phyloP scores from a whole-genome alignment of 2,113 vertebrate genomes.

The Ictidomys tridecemlineatus region DNA sequence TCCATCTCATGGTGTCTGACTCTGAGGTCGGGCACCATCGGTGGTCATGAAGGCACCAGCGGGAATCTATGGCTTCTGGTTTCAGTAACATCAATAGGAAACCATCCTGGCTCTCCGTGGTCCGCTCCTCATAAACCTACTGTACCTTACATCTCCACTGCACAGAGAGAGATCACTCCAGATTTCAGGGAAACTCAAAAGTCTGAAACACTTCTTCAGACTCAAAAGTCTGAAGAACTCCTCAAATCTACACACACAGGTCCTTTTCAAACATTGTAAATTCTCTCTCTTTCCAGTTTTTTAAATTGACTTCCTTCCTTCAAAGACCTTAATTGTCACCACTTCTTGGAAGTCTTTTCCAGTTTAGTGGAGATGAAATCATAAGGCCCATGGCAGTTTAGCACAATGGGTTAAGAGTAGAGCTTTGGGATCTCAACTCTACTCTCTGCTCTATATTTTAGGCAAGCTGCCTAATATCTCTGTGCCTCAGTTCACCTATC shows the following conservation, averaged over 20 bases:
- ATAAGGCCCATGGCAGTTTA: not conserved
- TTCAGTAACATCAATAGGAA: constrained; percentile 10
- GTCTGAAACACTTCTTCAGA: not conserved
- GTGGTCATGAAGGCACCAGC: not conserved
- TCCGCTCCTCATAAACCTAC: not conserved
- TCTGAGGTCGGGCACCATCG: not conserved
- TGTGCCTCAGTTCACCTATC: not conserved
- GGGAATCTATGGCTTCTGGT: not conserved
- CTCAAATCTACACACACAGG: not conserved
- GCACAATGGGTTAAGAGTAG: not conserved
- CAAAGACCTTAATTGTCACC: not conserved
- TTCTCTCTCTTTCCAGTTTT: not conserved
- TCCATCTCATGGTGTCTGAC: not conserved
- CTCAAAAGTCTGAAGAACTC: not conserved
- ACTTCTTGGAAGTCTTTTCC: not conserved
- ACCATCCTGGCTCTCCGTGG: not conserved
- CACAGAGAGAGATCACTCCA: not conserved
- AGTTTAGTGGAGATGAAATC: not conserved
- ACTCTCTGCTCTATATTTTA: not conserved
- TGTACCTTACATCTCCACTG: not conserved
- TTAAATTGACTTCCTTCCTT: not conserved
- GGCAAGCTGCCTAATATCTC: not conserved
- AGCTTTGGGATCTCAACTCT: not conserved
- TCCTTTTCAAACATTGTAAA: not conserved
- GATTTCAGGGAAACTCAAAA: not conserved